Conservation (phyloP, 2,888 invertebrate species). For the Nesidiocoris tenuis region DNA sequence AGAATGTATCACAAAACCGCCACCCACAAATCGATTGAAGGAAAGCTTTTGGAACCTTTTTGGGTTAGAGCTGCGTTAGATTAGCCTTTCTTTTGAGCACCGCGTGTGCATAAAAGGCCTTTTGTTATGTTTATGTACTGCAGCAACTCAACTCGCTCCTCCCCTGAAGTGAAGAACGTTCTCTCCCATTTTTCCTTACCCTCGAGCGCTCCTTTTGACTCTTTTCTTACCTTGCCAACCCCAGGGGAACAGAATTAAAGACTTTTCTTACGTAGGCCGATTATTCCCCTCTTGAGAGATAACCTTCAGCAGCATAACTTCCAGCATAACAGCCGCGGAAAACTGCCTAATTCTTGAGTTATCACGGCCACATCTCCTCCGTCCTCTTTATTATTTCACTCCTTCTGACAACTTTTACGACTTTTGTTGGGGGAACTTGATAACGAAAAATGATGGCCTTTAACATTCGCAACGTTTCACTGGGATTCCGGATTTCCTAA, state of each 20-base stretch:
- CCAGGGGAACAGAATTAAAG: background rate
- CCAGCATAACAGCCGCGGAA: background rate
- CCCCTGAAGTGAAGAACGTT: too few relatives aligned
- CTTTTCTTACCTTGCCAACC: background rate
- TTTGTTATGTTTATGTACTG: too few relatives aligned
- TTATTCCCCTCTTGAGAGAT: background rate
- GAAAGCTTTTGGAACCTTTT: too few relatives aligned
- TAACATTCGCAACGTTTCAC: background rate
- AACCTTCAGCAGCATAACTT: background rate
- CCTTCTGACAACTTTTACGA: conserved; percentile 25
- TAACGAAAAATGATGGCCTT: conserved; percentile 19
- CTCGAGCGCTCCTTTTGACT: too few relatives aligned
- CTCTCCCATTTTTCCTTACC: too few relatives aligned
- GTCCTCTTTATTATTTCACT: conserved; percentile 20
- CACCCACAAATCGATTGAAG: too few relatives aligned
- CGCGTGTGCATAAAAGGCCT: too few relatives aligned
- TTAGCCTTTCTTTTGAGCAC: too few relatives aligned
- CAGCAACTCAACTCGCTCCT: too few relatives aligned
- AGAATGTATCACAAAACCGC: too few relatives aligned
- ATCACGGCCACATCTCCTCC: conserved; percentile 16
- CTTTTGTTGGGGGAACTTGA: conserved; percentile 18
- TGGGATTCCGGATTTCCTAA: background rate
- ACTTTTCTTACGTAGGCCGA: background rate
- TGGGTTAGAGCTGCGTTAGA: too few relatives aligned
- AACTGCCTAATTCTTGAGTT: conserved; percentile 29